Evolutionary conservation across 1,140 invertebrate genomes (phyloP).

Genomic region (Neomicropteryx cornuta): DNA sequence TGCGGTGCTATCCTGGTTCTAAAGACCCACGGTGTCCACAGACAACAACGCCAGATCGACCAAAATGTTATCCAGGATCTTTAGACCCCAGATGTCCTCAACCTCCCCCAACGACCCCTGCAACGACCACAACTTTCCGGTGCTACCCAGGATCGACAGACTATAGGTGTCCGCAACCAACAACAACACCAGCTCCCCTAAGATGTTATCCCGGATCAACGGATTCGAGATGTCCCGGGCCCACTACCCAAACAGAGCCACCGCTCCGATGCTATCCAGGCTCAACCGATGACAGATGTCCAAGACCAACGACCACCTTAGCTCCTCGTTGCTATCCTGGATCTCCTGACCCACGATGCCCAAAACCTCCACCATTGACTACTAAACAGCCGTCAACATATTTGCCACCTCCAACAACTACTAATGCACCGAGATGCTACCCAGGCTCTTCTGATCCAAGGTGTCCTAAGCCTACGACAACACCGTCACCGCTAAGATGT

Average conservation of each 20-base stretch:
- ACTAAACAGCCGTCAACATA: constrained; percentile 26
- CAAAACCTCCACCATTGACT: constrained; percentile 18
- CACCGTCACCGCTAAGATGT: constrained; percentile 21
- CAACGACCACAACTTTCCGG: constrained; percentile 16
- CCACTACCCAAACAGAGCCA: constrained; percentile 16
- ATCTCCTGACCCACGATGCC: constrained; percentile 22
- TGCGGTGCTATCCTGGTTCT: constrained; percentile 23
- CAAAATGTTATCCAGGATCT: constrained; percentile 21
- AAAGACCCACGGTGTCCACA: constrained; percentile 23
- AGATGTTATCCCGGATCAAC: constrained; percentile 24
- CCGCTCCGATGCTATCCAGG: constrained; percentile 23
- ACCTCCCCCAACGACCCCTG: constrained; percentile 8
- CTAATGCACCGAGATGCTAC: constrained; percentile 18
- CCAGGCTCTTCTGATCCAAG: constrained; percentile 26
- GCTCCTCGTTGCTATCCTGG: constrained; percentile 21
- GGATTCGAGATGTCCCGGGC: constrained; percentile 17
- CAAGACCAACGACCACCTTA: constrained; percentile 14
- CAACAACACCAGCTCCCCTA: constrained; percentile 12
- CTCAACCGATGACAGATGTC: constrained; percentile 22
- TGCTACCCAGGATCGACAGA: constrained; percentile 33
- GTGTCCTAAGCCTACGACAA: constrained; percentile 21
- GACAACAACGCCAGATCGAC: constrained; percentile 12
- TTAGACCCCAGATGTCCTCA: constrained; percentile 23
- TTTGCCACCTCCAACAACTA: constrained; percentile 17
- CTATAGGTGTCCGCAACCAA: constrained; percentile 24